These are phyloP conservation scores for Holothuria scabra DNA, from an alignment of 53 echinoderm and acorn worm species.

Conservation along the genomic window DNA sequence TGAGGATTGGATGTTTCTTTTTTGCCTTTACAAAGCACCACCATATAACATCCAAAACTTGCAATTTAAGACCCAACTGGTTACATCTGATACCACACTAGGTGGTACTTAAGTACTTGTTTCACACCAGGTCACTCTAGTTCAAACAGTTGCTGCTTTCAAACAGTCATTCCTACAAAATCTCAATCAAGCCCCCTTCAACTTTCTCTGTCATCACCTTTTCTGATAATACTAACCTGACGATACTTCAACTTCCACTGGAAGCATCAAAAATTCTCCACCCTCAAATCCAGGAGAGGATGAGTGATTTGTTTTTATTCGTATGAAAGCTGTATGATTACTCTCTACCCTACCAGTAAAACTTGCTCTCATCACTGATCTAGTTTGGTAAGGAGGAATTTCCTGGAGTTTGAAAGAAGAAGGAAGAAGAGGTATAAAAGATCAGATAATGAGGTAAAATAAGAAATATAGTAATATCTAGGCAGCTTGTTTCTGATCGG, in stretches of 20 bases:
- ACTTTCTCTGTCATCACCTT: background rate
- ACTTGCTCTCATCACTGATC: slow-evolving; percentile 99
- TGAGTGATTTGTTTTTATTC: slow-evolving; percentile 90
- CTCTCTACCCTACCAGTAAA: slow-evolving; percentile 95
- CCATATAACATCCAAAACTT: too few species aligned
- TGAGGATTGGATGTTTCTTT: too few species aligned
- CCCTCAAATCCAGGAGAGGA: slow-evolving; percentile 63
- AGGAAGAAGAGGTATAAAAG: background rate
- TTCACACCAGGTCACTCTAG: too few species aligned
- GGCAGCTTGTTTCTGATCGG: too few species aligned
- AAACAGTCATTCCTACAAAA: too few species aligned
- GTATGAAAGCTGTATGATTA: slow-evolving; percentile 97
- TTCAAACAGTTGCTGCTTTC: too few species aligned
- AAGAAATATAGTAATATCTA: too few species aligned
- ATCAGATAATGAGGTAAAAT: too few species aligned
- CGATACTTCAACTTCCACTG: slow-evolving; percentile 96
- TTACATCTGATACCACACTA: too few species aligned
- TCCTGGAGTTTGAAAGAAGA: slow-evolving; percentile 58
- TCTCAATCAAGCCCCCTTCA: background rate
- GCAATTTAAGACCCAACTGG: too few species aligned
- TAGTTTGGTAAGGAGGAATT: slow-evolving; percentile 95
- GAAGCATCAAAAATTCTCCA: slow-evolving; percentile 94
- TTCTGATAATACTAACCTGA: slow-evolving; percentile 66
- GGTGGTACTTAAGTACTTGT: too few species aligned
- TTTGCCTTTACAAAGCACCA: too few species aligned